These are phyloP conservation scores for Epizoanthus illoricatus DNA, from an alignment of 92 coral and sea anemone genomes.

Conservation along the genomic window DNA sequence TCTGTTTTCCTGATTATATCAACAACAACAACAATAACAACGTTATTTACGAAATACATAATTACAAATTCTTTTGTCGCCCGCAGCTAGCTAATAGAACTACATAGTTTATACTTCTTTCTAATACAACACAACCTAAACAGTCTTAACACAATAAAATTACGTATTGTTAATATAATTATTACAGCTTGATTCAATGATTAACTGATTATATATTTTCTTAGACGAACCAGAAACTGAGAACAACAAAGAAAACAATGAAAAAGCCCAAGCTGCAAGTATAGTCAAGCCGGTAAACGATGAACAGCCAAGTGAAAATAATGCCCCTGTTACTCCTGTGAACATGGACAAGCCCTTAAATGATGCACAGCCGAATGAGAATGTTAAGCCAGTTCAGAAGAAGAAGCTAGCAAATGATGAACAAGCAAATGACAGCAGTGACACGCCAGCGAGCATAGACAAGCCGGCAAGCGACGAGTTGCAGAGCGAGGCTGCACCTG, in stretches of 20 bases:
- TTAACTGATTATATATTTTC: too few relatives aligned
- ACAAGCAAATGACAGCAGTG: background rate
- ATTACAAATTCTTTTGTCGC: too few relatives aligned
- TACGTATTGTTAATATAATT: too few relatives aligned
- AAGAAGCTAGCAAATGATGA: background rate
- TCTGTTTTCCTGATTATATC: too few relatives aligned
- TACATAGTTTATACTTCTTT: too few relatives aligned
- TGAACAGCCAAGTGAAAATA: background rate
- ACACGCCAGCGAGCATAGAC: background rate
- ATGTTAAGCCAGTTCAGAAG: background rate
- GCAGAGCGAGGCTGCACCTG: background rate
- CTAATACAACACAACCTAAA: too few relatives aligned
- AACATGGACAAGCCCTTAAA: background rate
- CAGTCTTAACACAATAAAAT: too few relatives aligned
- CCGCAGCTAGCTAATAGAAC: too few relatives aligned
- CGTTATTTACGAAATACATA: too few relatives aligned
- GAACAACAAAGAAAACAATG: background rate
- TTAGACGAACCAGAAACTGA: constrained; percentile 1
- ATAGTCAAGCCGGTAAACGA: background rate
- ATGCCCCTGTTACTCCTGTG: background rate
- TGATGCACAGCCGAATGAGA: background rate
- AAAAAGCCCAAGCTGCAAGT: background rate
- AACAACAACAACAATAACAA: too few relatives aligned
- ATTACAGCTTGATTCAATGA: too few relatives aligned
- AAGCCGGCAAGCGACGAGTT: background rate